A percentile compares a stretch with the other conserved stretches of the same genome.
These are phyloP conservation scores for Caligus rogercresseyi DNA, from an alignment of 1,140 invertebrate species.

Conservation along the genomic window DNA sequence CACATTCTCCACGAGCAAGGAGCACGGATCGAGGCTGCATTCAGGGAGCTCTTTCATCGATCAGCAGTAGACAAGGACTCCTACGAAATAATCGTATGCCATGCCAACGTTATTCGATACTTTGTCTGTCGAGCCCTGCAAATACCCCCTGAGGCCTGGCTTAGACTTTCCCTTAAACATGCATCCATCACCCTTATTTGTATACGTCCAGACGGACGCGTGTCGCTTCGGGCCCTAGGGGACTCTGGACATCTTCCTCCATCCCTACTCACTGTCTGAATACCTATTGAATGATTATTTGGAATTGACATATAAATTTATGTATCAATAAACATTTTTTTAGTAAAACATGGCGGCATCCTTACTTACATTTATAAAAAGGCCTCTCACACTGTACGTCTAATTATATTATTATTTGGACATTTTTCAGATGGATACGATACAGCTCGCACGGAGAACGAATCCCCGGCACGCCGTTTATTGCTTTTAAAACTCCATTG, in stretches of 20 bases:
- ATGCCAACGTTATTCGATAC: conserved; percentile 95
- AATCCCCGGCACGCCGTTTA: conserved; percentile 45
- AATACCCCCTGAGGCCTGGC: conserved; percentile 89
- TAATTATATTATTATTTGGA: neutral
- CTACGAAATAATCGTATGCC: conserved; percentile 85
- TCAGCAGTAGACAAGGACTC: conserved; percentile 57
- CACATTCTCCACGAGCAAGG: conserved; percentile 84
- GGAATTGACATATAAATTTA: too few relatives aligned
- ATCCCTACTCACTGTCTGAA: conserved; percentile 38
- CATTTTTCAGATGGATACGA: conserved; percentile 46
- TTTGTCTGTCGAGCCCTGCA: conserved; percentile 90
- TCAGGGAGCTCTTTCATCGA: conserved; percentile 79
- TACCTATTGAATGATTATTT: neutral
- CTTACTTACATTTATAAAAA: too few relatives aligned
- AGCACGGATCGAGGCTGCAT: conserved; percentile 90
- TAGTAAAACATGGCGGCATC: too few relatives aligned
- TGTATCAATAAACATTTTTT: too few relatives aligned
- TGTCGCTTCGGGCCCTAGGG: conserved; percentile 55
- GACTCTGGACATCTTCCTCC: conserved; percentile 75
- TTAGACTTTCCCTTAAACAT: conserved; percentile 73
- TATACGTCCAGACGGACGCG: conserved; percentile 66
- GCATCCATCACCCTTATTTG: conserved; percentile 79
- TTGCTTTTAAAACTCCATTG: conserved; percentile 57
- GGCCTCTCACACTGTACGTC: neutral
- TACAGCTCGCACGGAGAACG: conserved; percentile 43